Conservation (phyloP, 2,113 vertebrate genomes). For the Alethe diademata region DNA sequence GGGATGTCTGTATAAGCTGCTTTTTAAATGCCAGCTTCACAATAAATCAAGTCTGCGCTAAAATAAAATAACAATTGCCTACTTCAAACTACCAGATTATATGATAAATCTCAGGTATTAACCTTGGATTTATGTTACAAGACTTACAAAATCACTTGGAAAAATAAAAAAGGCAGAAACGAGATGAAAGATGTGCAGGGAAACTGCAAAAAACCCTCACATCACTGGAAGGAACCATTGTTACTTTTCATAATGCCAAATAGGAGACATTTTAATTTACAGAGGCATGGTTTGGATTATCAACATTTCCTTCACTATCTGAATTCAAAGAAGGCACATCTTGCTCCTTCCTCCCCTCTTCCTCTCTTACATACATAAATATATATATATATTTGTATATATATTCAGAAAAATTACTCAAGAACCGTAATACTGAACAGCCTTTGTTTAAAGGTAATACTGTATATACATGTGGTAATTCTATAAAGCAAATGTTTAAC, state of each 20-base stretch:
- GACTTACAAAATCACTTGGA: slow-evolving; percentile 1
- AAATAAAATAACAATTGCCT: slow-evolving; percentile 42
- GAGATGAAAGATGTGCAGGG: background rate
- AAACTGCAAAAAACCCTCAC: background rate
- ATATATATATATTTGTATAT: background rate
- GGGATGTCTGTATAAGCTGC: slow-evolving; percentile 46
- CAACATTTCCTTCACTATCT: background rate
- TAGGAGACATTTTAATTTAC: background rate
- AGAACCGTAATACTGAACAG: background rate
- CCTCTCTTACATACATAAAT: background rate
- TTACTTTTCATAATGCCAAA: background rate
- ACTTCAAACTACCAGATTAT: slow-evolving; percentile 46
- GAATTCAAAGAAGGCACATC: background rate
- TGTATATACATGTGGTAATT: background rate
- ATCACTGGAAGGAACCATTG: background rate
- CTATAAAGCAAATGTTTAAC: background rate
- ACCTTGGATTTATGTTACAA: slow-evolving; percentile 32
- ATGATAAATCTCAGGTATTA: slow-evolving; percentile 52
- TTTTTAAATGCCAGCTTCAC: slow-evolving; percentile 55
- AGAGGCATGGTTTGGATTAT: background rate
- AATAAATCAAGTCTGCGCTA: slow-evolving; percentile 36
- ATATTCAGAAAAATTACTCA: background rate
- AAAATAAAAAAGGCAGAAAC: background rate
- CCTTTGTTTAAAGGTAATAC: background rate
- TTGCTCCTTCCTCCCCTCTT: background rate